Conservation (phyloP, 2,888 invertebrate species). For the Hipparchia sbordonii region DNA sequence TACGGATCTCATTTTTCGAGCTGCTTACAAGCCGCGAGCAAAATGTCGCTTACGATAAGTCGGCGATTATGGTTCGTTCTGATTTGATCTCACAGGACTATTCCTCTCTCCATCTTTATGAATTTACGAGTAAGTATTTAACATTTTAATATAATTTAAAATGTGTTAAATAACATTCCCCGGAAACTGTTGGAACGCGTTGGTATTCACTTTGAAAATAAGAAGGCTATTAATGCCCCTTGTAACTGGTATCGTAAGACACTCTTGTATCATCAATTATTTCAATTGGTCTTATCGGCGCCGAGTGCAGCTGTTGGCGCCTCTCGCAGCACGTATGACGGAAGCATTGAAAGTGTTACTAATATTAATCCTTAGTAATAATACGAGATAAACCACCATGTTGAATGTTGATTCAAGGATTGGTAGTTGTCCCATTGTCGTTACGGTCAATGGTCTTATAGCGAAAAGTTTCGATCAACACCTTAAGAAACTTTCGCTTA, state of each 20-base stretch:
- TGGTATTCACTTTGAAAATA: conserved; percentile 27
- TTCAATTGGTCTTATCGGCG: conserved; percentile 59
- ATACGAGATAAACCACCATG: neutral
- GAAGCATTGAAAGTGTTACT: conserved; percentile 8
- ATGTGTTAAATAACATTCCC: neutral
- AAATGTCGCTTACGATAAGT: no score
- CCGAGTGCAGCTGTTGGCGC: conserved; percentile 51
- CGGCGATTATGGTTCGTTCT: no score
- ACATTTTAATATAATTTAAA: neutral
- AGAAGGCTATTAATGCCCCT: conserved; percentile 51
- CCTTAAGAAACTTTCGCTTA: no score
- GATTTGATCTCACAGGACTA: no score
- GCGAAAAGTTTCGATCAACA: no score
- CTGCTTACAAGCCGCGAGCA: no score
- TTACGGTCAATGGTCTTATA: no score
- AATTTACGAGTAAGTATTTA: no score
- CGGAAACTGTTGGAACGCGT: neutral
- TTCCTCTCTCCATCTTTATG: no score
- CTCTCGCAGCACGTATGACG: conserved; percentile 45
- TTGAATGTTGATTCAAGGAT: no score
- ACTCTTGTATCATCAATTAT: conserved; percentile 59
- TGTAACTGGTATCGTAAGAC: conserved; percentile 47
- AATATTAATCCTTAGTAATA: neutral
- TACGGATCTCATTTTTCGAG: no score
- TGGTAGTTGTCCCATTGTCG: no score